phyloP scores from a whole-genome alignment of 2,113 vertebrate genomes.

The Daphoenositta chrysoptera region DNA sequence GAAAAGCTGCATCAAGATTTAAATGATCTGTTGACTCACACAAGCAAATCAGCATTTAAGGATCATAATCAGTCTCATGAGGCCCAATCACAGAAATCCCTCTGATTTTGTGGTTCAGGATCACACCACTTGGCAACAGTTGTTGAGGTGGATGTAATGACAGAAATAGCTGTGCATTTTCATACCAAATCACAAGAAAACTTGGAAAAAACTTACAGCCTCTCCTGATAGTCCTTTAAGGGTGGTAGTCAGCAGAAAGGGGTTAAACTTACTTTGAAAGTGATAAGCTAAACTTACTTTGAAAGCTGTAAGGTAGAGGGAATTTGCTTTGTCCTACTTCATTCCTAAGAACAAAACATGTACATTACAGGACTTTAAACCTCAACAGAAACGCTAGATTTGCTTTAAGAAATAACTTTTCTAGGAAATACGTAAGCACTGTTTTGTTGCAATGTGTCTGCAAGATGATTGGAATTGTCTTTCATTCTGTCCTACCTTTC shows the following conservation, averaged over 20 bases:
- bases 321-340: not conserved
- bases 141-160: not conserved
- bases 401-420: not conserved
- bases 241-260: not conserved
- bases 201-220: not conserved
- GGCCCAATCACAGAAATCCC: not conserved
- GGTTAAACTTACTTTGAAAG: not conserved
- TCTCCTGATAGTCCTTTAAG: not conserved
- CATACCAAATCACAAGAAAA: not conserved
- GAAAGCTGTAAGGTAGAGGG: not conserved
- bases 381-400: not conserved
- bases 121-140: not conserved
- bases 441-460: not conserved
- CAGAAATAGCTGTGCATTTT: not conserved
- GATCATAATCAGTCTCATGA: not conserved
- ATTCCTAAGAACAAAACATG: not conserved
- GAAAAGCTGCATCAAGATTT: not conserved
- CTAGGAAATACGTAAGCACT: not conserved
- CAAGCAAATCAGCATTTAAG: not conserved
- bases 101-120: not conserved
- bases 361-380: not conserved
- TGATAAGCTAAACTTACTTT: not conserved
- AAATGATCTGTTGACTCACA: not conserved
- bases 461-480: slow-evolving; percentile 29
- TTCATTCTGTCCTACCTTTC: slow-evolving; percentile 4